phyloP scores from a whole-genome alignment of 2,797 vertebrate genomes.

The Rhinatrema bivittatum region DNA sequence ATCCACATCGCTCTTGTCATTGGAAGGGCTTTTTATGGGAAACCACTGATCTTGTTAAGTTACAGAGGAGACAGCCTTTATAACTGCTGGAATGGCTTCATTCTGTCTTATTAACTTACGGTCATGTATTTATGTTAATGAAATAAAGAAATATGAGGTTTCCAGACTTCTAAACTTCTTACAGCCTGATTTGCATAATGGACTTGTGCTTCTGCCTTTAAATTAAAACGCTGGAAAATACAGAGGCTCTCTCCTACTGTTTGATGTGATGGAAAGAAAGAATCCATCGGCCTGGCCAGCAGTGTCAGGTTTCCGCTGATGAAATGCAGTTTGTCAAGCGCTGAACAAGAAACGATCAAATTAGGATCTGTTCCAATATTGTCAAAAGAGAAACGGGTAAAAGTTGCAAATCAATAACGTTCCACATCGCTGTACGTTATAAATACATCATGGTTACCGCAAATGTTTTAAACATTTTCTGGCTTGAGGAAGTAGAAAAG shows the following conservation, averaged over 20 bases:
- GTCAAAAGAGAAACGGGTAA: constrained; percentile 25
- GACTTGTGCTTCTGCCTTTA: constrained; percentile 19
- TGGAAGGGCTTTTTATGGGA: neutral
- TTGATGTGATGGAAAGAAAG: constrained; percentile 1
- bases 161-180: constrained; percentile 51
- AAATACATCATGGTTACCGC: constrained; percentile 16
- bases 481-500: neutral
- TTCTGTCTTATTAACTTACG: constrained; percentile 16
- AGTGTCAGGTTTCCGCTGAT: constrained; percentile 14
- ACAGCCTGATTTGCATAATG: constrained; percentile 41
- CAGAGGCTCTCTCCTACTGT: constrained; percentile 21
- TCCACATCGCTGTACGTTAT: constrained; percentile 13
- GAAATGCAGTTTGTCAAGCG: constrained; percentile 8
- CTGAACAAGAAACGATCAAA: constrained; percentile 9
- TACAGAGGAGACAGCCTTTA: neutral
- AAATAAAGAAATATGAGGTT: constrained; percentile 51
- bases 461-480: neutral
- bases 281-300: constrained; percentile 1
- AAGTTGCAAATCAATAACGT: constrained; percentile 38
- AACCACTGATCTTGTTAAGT: constrained; percentile 20
- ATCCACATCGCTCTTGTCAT: neutral
- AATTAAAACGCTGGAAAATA: constrained; percentile 35
- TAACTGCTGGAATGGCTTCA: constrained; percentile 7
- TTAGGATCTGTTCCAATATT: constrained; percentile 16
- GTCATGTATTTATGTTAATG: constrained; percentile 26